Conservation (phyloP, 2,797 vertebrate genomes). For the Tolypeutes matacus region DNA sequence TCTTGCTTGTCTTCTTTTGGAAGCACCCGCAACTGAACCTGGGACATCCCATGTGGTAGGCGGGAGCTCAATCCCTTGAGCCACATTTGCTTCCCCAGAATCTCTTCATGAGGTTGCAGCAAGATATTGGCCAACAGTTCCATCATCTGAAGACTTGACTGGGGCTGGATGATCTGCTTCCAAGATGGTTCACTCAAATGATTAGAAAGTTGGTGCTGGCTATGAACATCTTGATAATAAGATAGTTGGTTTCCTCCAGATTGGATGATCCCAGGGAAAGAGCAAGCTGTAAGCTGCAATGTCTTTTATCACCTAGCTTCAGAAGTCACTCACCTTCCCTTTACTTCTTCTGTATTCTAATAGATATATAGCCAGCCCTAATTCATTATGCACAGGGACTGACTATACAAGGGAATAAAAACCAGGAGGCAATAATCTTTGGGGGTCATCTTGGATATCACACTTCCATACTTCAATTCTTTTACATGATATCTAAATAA, state of each 20-base stretch:
- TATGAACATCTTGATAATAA: neutral
- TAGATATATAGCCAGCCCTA: neutral
- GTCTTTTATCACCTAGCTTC: neutral
- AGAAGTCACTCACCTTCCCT: neutral
- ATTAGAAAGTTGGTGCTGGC: neutral
- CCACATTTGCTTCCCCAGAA: neutral
- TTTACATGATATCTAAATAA: constrained; percentile 9
- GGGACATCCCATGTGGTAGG: too few species aligned
- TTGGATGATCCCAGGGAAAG: neutral
- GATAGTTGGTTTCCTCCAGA: neutral
- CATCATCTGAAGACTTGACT: neutral
- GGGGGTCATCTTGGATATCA: neutral
- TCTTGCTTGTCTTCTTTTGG: too few species aligned
- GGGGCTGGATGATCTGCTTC: neutral
- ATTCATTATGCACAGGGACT: neutral
- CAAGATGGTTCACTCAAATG: neutral
- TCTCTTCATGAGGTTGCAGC: neutral
- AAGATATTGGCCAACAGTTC: neutral
- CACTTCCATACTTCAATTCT: neutral
- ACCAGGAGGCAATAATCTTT: neutral
- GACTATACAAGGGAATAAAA: neutral
- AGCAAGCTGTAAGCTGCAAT: neutral
- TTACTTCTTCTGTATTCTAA: neutral
- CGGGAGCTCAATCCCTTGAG: too few species aligned
- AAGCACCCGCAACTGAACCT: too few species aligned